Conservation (phyloP, 2,113 vertebrate genomes). For the Lepisosteus oculatus region DNA sequence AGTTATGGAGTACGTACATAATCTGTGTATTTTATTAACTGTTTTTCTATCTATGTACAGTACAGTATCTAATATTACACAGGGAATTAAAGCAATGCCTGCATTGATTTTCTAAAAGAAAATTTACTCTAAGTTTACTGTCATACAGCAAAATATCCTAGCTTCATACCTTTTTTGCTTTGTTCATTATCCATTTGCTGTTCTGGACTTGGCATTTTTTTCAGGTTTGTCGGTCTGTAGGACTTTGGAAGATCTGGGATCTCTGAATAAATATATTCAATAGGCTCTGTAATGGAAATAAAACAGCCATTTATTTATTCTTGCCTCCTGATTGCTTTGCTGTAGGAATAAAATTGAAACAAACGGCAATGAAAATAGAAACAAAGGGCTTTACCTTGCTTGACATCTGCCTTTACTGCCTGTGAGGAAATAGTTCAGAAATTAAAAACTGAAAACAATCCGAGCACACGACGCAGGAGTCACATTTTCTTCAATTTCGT, state of each 20-base stretch:
- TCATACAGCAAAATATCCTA: background rate
- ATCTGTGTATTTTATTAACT: no score
- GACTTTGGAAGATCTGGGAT: constrained; percentile 73
- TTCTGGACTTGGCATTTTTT: constrained; percentile 47
- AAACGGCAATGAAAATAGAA: constrained; percentile 3
- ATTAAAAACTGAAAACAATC: constrained; percentile 24
- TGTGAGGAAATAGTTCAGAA: constrained; percentile 63
- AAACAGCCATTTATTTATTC: constrained; percentile 25
- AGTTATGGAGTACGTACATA: no score
- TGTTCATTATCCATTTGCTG: constrained; percentile 54
- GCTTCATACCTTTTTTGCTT: constrained; percentile 75
- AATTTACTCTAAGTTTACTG: no score
- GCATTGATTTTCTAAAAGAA: no score
- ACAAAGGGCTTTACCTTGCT: constrained; percentile 68
- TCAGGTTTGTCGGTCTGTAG: constrained; percentile 60
- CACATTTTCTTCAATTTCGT: no score
- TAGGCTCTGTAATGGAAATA: constrained; percentile 53
- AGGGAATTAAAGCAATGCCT: no score
- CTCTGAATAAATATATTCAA: constrained; percentile 62
- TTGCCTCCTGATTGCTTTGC: background rate
- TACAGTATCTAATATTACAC: no score
- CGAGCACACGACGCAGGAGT: no score
- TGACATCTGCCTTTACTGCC: constrained; percentile 74
- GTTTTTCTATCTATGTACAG: no score
- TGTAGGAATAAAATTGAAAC: background rate